Evolutionary conservation across 92 coral and sea anemone species (phyloP), one percentile per base, ranked within the genome.

Genomic region (Blastomussa wellsi): DNA sequence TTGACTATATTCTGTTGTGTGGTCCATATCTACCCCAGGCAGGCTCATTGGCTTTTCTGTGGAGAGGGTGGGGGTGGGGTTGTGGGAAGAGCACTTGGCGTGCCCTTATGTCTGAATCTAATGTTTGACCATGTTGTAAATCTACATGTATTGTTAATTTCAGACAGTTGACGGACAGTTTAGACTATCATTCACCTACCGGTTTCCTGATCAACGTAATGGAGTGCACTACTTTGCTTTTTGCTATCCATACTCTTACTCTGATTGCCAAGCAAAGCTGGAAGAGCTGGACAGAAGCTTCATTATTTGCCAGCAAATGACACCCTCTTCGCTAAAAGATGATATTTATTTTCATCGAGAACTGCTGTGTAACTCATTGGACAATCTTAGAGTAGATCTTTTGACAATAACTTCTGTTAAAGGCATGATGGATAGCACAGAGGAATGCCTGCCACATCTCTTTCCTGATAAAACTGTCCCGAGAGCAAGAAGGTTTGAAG

Each of bases 81-180:
- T n/a, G n/a, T n/a, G n/a, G n/a, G n/a, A n/a, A n/a, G n/a, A n/a
- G n/a, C n/a, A n/a, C n/a, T n/a, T n/a, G n/a, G n/a, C n/a, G n/a
- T n/a, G n/a, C n/a, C n/a, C n/a, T n/a, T n/a, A n/a, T n/a, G n/a
- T n/a, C n/a, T n/a, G n/a, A n/a, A n/a, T n/a, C n/a, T n/a, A n/a
- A n/a, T n/a, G n/a, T n/a, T n/a, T n/a, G n/a, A n/a, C n/a, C n/a
- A 44, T 44, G 49, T 0, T 44, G 49, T 44, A 8, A 39, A n/a
- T 35, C 2, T 22, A 36, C 17, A 35, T 41, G 22, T 7, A 22
- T 16, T 57, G 16, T 82, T 38, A 7, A 77, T 78, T 95, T 76
- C 81, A 97, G 99, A 89, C 93, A 33, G 89, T 94, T 62, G 99
- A 97, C 69, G 99, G 99, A 19, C 98, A 95, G 80, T 97, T 97